Conservation (phyloP, 2,797 vertebrate species). For the Ctenopoma multispine region DNA sequence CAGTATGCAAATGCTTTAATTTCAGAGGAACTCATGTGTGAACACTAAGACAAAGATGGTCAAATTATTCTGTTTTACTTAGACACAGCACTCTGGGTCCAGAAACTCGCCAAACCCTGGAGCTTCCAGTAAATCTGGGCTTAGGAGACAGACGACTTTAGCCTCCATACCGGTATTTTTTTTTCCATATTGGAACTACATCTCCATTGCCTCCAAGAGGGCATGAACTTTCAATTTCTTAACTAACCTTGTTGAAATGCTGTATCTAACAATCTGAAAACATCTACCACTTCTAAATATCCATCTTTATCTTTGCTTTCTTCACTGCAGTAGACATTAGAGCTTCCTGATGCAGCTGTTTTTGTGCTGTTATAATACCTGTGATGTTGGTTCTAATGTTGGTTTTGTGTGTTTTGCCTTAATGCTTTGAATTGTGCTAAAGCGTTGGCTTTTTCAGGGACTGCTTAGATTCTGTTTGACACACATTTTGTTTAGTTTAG, state of each 20-base stretch:
- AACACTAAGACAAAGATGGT: constrained; percentile 36
- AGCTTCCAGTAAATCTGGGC: constrained; percentile 83
- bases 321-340: constrained; percentile 20
- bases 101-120: constrained; percentile 80
- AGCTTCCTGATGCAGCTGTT: constrained; percentile 23
- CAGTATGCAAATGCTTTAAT: constrained; percentile 32
- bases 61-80: constrained; percentile 74
- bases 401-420: constrained; percentile 67
- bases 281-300: constrained; percentile 49
- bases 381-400: constrained; percentile 21
- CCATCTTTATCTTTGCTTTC: constrained; percentile 42
- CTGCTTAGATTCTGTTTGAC: constrained; percentile 6
- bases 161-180: constrained; percentile 85
- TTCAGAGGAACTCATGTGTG: constrained; percentile 30
- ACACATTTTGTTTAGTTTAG: neutral
- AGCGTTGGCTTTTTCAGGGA: constrained; percentile 5
- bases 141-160: constrained; percentile 82
- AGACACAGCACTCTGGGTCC: constrained; percentile 84
- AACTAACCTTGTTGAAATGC: constrained; percentile 62
- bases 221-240: constrained; percentile 51
- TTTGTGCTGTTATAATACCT: constrained; percentile 16
- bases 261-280: constrained; percentile 55
- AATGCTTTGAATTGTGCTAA: constrained; percentile 41
- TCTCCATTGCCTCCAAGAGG: constrained; percentile 66
- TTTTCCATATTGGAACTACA: constrained; percentile 74